Conservation (phyloP, 2,797 vertebrate species). For the Telmatherina bonti region DNA sequence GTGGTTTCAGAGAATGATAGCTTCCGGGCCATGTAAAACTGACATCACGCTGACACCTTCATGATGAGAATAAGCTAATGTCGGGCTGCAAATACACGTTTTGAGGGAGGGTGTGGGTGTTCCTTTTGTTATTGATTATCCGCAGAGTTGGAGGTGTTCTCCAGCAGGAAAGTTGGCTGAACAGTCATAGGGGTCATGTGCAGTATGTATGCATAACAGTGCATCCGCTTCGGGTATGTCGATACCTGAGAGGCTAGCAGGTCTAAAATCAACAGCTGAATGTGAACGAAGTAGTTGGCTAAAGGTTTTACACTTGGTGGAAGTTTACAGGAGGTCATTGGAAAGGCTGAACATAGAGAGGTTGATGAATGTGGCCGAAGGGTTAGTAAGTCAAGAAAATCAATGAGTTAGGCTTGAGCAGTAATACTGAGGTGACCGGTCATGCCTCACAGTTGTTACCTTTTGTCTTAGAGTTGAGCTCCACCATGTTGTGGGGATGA, state of each 20-base stretch:
- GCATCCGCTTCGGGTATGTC: conserved; percentile 69
- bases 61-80: conserved; percentile 42
- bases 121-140: conserved; percentile 68
- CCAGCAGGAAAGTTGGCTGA: conserved; percentile 65
- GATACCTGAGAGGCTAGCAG: conserved; percentile 64
- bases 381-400: conserved; percentile 72
- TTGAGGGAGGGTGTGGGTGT: conserved; percentile 71
- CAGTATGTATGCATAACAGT: conserved; percentile 54
- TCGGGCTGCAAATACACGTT: conserved; percentile 44
- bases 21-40: conserved; percentile 27
- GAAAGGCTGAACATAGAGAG: conserved; percentile 64
- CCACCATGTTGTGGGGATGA: conserved; percentile 44
- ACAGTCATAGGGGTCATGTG: conserved; percentile 57
- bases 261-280: conserved; percentile 53
- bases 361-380: conserved; percentile 64
- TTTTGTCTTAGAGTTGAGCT: conserved; percentile 52
- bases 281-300: conserved; percentile 65
- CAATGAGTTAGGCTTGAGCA: conserved; percentile 66
- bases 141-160: conserved; percentile 59
- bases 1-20: conserved; percentile 35
- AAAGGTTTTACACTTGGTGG: too few relatives aligned
- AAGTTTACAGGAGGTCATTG: conserved; percentile 74
- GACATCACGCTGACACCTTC: conserved; percentile 44
- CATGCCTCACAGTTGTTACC: conserved; percentile 52
- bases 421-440: conserved; percentile 68